Conservation (phyloP, 2,113 vertebrate genomes). For the Penelope pileata region DNA sequence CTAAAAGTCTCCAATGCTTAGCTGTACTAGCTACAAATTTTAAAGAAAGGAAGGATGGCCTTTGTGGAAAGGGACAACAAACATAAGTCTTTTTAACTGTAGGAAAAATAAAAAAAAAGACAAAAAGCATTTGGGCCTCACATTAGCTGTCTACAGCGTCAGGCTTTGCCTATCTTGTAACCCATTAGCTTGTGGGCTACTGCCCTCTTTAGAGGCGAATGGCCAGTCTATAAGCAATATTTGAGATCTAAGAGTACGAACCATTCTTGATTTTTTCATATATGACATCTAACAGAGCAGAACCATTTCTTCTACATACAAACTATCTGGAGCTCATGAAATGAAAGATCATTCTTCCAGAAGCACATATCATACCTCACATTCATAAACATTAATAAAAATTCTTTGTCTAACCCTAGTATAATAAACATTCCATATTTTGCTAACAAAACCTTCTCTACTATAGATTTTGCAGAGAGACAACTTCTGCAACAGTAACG, state of each 20-base stretch:
- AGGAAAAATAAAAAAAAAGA: not conserved
- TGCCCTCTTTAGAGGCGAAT: not conserved
- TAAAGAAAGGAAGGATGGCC: not conserved
- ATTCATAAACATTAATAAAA: not conserved
- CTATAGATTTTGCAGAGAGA: not conserved
- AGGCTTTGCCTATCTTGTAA: not conserved
- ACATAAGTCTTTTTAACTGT: not conserved
- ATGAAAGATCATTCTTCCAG: not conserved
- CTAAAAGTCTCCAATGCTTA: not conserved
- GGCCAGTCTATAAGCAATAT: not conserved
- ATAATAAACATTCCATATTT: not conserved
- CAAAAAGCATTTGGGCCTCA: not conserved
- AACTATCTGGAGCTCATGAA: not conserved
- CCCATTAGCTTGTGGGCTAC: not conserved
- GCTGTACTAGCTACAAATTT: not conserved
- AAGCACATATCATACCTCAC: not conserved
- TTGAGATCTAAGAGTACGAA: not conserved
- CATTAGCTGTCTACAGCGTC: not conserved
- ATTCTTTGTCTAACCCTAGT: not conserved
- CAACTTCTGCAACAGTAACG: not conserved
- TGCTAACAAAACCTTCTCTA: not conserved
- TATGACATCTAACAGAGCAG: not conserved
- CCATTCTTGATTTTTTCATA: not conserved
- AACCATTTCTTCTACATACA: not conserved
- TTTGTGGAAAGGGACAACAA: not conserved